Percentiles rank a stretch among this genome's conserved stretches.
Conservation (phyloP, 2,113 vertebrate genomes). For the Trichomycterus rosablanca region DNA sequence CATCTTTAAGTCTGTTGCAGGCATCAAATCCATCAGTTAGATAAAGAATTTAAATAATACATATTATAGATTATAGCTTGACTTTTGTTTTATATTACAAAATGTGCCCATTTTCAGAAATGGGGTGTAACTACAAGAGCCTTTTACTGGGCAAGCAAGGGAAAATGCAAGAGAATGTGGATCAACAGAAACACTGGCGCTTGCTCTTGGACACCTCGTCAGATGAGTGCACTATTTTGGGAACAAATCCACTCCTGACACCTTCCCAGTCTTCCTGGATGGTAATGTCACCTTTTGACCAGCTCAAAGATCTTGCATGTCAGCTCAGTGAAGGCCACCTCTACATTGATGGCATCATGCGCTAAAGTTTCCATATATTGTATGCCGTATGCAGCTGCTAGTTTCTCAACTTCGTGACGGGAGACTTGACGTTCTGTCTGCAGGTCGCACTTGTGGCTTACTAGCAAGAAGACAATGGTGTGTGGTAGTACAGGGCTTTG, state of each 20-base stretch:
- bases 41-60: no score
- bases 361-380: slow-evolving; percentile 94
- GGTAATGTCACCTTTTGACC: slow-evolving; percentile 90
- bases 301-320: slow-evolving; percentile 92
- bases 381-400: slow-evolving; percentile 87
- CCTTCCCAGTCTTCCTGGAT: slow-evolving; percentile 98
- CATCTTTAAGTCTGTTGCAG: no score
- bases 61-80: no score
- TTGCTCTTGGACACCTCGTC: slow-evolving; percentile 82
- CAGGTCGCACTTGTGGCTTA: slow-evolving; percentile 96
- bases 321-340: slow-evolving; percentile 94
- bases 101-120: no score
- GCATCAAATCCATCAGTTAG: no score
- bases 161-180: no score
- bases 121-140: no score
- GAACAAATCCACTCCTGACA: slow-evolving; percentile 94
- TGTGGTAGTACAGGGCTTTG: slow-evolving; percentile 92
- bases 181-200: slow-evolving; percentile 86
- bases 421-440: slow-evolving; percentile 90
- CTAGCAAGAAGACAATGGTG: slow-evolving; percentile 90
- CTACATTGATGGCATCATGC: slow-evolving; percentile 91
- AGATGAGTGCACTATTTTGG: slow-evolving; percentile 85
- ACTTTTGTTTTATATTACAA: no score
- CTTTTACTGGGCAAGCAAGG: no score
- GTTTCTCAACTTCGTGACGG: slow-evolving; percentile 89